phyloP scores from a whole-genome alignment of 2,113 vertebrate genomes.

The Hypocryptadius cinnamomeus region DNA sequence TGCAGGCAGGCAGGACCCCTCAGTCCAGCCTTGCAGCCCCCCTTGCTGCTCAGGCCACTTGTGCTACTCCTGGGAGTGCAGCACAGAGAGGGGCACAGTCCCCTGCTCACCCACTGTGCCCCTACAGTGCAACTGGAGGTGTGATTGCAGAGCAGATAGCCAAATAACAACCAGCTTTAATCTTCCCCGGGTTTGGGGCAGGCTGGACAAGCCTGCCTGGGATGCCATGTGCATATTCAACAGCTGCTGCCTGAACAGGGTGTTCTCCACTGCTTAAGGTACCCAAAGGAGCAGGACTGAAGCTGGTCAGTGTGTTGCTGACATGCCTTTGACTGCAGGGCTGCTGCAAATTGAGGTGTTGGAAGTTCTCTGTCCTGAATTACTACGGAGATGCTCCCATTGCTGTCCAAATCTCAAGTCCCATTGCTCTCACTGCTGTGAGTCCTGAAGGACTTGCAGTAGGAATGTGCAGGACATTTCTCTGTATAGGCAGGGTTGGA shows the following conservation, averaged over 20 bases:
- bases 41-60: neutral
- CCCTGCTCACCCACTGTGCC: neutral
- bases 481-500: neutral
- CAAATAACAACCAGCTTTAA: neutral
- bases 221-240: neutral
- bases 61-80: neutral
- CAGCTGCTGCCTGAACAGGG: neutral
- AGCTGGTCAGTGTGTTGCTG: neutral
- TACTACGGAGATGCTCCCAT: neutral
- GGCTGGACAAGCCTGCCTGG: neutral
- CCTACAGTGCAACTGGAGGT: neutral
- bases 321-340: neutral
- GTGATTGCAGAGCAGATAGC: neutral
- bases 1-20: neutral
- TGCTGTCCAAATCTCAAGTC: neutral
- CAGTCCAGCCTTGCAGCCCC: neutral
- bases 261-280: neutral
- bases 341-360: neutral
- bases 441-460: neutral
- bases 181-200: neutral
- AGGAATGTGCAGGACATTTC: neutral
- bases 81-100: neutral
- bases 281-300: neutral
- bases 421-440: neutral
- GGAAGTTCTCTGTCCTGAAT: neutral